Evolutionary conservation across 2,888 invertebrate genomes (phyloP).

Genomic region (Dugesia japonica): DNA sequence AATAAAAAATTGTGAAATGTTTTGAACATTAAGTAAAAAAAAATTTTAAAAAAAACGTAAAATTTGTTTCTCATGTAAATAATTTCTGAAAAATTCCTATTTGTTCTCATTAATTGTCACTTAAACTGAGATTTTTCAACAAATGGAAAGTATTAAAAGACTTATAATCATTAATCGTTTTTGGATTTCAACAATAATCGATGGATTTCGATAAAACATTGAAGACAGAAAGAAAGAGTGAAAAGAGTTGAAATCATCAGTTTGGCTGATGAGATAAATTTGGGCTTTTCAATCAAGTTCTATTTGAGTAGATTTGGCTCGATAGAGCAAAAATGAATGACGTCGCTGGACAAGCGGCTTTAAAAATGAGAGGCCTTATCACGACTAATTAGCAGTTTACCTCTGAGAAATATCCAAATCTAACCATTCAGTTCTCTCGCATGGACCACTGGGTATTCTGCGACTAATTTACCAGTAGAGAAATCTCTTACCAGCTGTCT

Average conservation of each 20-base stretch:
- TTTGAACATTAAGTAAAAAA: no score
- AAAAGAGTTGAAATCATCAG: background rate
- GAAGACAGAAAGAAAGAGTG: background rate
- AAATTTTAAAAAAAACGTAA: no score
- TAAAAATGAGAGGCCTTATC: constrained; percentile 14
- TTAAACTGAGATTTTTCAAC: background rate
- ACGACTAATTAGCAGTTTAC: constrained; percentile 20
- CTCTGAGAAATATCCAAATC: background rate
- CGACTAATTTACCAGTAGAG: background rate
- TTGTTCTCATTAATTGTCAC: background rate
- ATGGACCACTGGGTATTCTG: constrained; percentile 9
- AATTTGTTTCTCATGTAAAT: no score
- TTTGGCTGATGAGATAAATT: background rate
- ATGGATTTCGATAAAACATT: constrained; percentile 9
- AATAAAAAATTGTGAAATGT: no score
- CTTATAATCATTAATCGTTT: background rate
- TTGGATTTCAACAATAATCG: background rate
- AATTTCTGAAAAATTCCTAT: background rate
- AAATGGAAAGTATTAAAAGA: background rate
- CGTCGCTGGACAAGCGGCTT: constrained; percentile 13
- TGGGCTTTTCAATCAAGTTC: constrained; percentile 14
- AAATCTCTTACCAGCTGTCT: background rate
- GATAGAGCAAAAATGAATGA: background rate
- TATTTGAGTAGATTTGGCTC: constrained; percentile 8
- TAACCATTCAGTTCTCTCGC: background rate